These are phyloP conservation scores for Lasioglossum villosulum DNA, from an alignment of 2,888 invertebrate genomes.

Conservation along the genomic window DNA sequence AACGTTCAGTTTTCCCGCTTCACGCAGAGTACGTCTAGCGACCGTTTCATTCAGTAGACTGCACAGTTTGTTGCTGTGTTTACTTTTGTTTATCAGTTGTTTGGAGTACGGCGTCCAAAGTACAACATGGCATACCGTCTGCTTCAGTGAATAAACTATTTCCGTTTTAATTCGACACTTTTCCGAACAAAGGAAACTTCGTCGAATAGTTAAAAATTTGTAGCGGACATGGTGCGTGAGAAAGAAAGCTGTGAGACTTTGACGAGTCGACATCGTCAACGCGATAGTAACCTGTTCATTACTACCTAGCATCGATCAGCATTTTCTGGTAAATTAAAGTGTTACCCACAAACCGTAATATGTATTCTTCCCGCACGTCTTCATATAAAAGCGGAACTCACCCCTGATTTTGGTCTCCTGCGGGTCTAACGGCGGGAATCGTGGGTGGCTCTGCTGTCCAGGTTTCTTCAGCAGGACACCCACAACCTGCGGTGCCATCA, in stretches of 20 bases:
- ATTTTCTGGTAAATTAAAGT: no score
- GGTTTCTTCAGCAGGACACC: conserved; percentile 83
- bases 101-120: background rate
- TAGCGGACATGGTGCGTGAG: no score
- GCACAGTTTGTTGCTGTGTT: background rate
- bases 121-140: background rate
- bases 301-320: no score
- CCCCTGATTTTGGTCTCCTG: conserved; percentile 83
- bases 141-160: background rate
- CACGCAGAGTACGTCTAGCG: background rate
- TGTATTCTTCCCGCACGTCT: no score
- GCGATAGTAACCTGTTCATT: no score
- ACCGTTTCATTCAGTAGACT: background rate
- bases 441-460: conserved; percentile 78
- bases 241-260: no score
- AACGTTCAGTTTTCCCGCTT: background rate
- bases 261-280: no score
- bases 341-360: no score
- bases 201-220: no score
- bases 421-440: conserved; percentile 78
- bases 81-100: background rate
- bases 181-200: no score
- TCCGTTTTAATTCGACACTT: background rate
- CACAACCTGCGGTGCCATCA: conserved; percentile 83
- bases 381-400: conserved; percentile 50